Evolutionary conservation across 1,140 invertebrate genomes (phyloP).

Genomic region (Drosophila navojoa): DNA sequence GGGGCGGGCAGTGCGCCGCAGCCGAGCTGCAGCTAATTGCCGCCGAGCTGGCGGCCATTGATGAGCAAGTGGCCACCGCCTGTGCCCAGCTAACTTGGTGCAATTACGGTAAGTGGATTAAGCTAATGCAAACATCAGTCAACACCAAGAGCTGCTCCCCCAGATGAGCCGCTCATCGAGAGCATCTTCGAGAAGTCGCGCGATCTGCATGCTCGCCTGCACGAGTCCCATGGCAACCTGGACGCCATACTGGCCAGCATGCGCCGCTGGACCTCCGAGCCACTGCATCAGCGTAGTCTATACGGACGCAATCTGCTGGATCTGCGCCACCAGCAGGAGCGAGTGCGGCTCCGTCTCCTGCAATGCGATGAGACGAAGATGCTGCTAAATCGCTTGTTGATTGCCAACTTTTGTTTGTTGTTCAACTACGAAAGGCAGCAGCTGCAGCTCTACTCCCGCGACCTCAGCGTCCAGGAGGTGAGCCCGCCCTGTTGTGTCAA

Average conservation of each 20-base stretch:
- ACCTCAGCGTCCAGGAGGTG: constrained; percentile 73
- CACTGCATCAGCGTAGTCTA: constrained; percentile 86
- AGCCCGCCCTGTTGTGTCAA: not conserved
- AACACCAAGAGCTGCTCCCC: not conserved
- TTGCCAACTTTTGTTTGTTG: constrained; percentile 86
- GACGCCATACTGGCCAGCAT: constrained; percentile 84
- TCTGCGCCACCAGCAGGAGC: constrained; percentile 85
- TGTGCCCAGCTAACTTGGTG: constrained; percentile 65
- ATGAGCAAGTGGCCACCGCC: constrained; percentile 56
- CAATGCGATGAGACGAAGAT: constrained; percentile 85
- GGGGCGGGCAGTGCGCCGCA: constrained; percentile 61
- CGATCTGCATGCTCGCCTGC: constrained; percentile 85
- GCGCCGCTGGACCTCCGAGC: constrained; percentile 85
- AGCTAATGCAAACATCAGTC: constrained; percentile 54
- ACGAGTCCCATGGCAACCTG: constrained; percentile 86
- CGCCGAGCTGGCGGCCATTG: constrained; percentile 60
- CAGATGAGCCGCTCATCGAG: constrained; percentile 63
- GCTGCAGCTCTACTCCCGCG: constrained; percentile 66
- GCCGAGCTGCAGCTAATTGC: constrained; percentile 70
- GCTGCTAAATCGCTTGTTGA: constrained; percentile 86
- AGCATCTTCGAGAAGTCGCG: constrained; percentile 66
- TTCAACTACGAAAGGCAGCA: constrained; percentile 81
- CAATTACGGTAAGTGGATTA: constrained; percentile 53
- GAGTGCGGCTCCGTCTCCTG: constrained; percentile 73
- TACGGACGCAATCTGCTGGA: constrained; percentile 86